phyloP scores from a whole-genome alignment of 2,113 vertebrate species.

The Helogale parvula region DNA sequence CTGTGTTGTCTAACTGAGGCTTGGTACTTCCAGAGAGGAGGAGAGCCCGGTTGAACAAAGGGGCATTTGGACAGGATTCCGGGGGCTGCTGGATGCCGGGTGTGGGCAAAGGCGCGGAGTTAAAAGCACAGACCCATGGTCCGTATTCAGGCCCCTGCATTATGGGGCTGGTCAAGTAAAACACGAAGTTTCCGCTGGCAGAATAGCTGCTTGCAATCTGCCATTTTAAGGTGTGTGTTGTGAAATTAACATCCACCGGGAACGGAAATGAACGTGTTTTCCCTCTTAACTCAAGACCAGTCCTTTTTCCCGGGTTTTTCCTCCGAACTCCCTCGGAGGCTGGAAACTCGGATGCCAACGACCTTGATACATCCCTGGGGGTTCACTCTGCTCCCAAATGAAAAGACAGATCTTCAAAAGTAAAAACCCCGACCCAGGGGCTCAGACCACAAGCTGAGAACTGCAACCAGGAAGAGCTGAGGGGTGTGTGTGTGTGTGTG shows the following conservation, averaged over 20 bases:
- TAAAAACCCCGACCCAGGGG: constrained; percentile 44
- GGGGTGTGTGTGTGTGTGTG: constrained; percentile 26
- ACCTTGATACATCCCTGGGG: background rate
- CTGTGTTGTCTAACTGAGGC: background rate
- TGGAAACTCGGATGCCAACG: constrained; percentile 25
- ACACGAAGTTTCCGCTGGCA: background rate
- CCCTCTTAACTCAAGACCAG: background rate
- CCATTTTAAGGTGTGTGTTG: background rate
- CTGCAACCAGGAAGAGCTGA: constrained; percentile 39
- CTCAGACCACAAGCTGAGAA: background rate
- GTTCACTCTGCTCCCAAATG: background rate
- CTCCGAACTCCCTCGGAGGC: background rate
- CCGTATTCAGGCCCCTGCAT: background rate
- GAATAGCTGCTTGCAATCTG: background rate
- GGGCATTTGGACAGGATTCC: rapidly evolving
- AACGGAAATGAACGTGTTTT: background rate
- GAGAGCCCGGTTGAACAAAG: background rate
- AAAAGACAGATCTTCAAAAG: constrained; percentile 51
- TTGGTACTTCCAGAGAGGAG: rapidly evolving
- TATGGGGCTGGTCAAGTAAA: background rate
- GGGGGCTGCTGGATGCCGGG: background rate
- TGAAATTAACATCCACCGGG: background rate
- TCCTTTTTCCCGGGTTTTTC: background rate
- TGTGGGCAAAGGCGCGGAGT: background rate
- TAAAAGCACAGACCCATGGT: rapidly evolving